Evolutionary conservation across 2,797 vertebrate genomes (phyloP).

Genomic region (Scyliorhinus canicula): DNA sequence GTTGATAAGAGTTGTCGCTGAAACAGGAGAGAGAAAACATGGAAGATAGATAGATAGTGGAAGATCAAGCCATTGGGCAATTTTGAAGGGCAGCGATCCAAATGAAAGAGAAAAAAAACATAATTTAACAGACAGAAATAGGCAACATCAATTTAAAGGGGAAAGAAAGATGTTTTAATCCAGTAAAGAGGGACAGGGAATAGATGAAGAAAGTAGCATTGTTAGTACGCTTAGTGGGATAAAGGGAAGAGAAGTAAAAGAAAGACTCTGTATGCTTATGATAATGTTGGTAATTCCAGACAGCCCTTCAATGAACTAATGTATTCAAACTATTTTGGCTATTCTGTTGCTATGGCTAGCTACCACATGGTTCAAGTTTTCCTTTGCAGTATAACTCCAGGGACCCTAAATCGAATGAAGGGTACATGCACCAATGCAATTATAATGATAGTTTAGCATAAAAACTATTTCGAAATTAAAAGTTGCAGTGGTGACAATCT

Average conservation of each 20-base stretch:
- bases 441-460: not conserved
- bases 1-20: conserved; percentile 33
- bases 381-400: not conserved
- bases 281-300: not conserved
- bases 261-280: conserved; percentile 10
- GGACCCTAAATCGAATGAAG: not conserved
- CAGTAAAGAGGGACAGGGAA: not conserved
- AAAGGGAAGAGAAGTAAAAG: not conserved
- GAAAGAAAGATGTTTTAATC: not conserved
- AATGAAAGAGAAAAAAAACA: not conserved
- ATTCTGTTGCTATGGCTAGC: not conserved
- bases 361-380: not conserved
- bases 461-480: not conserved
- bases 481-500: not conserved
- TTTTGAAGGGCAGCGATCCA: not conserved
- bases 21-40: conserved; percentile 36
- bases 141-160: not conserved
- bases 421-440: not conserved
- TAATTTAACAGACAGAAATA: not conserved
- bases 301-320: not conserved
- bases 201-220: not conserved
- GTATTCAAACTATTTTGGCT: not conserved
- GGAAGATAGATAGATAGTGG: conserved; percentile 26
- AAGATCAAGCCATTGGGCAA: not conserved
- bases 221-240: not conserved